phyloP scores from a whole-genome alignment of 2,888 invertebrate genomes.

The Myopa testacea region DNA sequence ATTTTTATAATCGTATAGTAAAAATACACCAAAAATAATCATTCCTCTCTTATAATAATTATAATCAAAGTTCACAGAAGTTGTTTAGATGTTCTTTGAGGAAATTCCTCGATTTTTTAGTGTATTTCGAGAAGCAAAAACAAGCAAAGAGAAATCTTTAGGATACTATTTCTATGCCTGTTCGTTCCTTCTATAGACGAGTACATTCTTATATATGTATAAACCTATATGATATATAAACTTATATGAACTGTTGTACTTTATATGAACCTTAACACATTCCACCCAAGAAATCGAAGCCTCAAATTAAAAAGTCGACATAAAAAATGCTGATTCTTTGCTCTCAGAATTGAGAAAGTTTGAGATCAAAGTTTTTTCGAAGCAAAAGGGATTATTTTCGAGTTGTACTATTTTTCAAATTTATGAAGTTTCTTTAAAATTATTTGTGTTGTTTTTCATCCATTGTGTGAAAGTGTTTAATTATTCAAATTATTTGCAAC shows the following conservation, averaged over 20 bases:
- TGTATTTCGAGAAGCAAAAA: neutral
- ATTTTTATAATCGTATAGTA: too few relatives aligned
- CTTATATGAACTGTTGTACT: slow-evolving; percentile 19
- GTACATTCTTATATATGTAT: neutral
- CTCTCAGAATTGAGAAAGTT: neutral
- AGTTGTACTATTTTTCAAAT: neutral
- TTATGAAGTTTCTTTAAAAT: neutral
- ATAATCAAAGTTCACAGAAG: too few relatives aligned
- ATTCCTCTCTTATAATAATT: too few relatives aligned
- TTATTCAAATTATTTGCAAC: neutral
- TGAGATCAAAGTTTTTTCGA: neutral
- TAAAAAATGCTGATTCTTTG: neutral
- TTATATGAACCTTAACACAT: slow-evolving; percentile 48
- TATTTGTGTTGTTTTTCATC: slow-evolving; percentile 37
- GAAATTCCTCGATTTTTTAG: too few relatives aligned
- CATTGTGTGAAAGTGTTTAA: slow-evolving; percentile 52
- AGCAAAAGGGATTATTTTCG: too few relatives aligned
- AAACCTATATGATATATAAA: neutral
- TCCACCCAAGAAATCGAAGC: slow-evolving; percentile 69
- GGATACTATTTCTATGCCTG: too few relatives aligned
- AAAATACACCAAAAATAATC: too few relatives aligned
- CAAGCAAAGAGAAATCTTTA: too few relatives aligned
- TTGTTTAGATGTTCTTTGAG: too few relatives aligned
- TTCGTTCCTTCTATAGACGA: too few relatives aligned
- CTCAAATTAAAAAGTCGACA: slow-evolving; percentile 47